These are phyloP conservation scores for Gallirallus australis DNA, from an alignment of 2,797 vertebrate genomes.

Conservation along the genomic window DNA sequence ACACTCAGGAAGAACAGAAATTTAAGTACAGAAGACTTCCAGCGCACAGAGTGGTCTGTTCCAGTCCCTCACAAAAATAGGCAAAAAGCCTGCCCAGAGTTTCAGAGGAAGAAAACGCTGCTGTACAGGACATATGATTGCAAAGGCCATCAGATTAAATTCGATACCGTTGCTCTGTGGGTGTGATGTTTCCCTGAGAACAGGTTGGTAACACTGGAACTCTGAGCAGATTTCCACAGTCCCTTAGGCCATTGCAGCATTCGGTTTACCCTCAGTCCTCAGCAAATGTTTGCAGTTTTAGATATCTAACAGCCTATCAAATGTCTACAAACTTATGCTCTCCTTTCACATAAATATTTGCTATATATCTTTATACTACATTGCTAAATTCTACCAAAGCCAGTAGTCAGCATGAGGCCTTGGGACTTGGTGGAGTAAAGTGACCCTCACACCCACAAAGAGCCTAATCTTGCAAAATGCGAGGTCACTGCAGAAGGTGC, in stretches of 20 bases:
- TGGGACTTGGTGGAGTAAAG: not conserved
- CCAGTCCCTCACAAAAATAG: not conserved
- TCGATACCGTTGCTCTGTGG: not conserved
- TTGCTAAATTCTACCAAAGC: not conserved
- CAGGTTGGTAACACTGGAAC: not conserved
- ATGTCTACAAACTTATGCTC: not conserved
- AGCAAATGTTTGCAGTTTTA: not conserved
- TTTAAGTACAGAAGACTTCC: not conserved
- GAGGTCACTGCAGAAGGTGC: not conserved
- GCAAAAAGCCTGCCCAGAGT: accelerated
- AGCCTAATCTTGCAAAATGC: not conserved
- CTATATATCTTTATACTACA: not conserved
- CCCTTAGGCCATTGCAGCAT: not conserved
- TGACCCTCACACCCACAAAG: not conserved
- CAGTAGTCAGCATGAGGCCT: not conserved
- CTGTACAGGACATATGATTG: not conserved
- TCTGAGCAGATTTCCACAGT: not conserved
- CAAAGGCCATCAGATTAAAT: not conserved
- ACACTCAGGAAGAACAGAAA: not conserved
- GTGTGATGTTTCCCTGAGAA: not conserved
- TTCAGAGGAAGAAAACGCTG: not conserved
- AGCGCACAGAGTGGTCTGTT: not conserved
- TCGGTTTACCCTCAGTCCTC: not conserved
- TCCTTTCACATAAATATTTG: not conserved
- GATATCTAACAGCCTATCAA: not conserved